Conservation (phyloP, 30 jellyfish, hydroid and myxozoan genomes). For the Clytia hemisphaerica region DNA sequence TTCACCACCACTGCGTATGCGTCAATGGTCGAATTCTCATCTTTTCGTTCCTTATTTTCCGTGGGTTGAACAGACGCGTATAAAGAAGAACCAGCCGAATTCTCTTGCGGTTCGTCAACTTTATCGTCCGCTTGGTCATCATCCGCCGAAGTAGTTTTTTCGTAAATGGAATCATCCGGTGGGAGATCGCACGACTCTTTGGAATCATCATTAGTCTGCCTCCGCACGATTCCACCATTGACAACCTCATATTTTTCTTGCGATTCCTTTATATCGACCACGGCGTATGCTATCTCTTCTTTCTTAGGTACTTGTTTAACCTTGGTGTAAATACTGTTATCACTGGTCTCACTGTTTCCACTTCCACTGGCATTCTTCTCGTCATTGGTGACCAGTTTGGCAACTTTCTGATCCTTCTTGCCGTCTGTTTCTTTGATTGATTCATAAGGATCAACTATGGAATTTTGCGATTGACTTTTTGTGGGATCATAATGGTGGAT, state of each 20-base stretch:
- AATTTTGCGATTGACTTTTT: too few species aligned
- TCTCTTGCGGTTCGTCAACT: conserved; percentile 8
- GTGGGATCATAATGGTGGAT: too few species aligned
- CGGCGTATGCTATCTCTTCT: conserved; percentile 26
- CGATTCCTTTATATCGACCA: conserved; percentile 8
- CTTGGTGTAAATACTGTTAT: conserved; percentile 8
- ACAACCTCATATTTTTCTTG: conserved; percentile 16
- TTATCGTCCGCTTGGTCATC: background rate
- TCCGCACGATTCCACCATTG: conserved; percentile 29
- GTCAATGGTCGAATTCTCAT: too few species aligned
- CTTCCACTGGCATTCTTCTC: too few species aligned
- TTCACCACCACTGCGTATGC: too few species aligned
- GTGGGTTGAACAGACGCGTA: conserved; percentile 28
- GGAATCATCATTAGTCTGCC: background rate
- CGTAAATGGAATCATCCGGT: background rate
- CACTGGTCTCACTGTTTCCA: conserved; percentile 22
- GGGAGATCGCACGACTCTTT: background rate
- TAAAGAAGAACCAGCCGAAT: background rate
- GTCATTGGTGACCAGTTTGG: too few species aligned
- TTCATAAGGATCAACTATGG: too few species aligned
- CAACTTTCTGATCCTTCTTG: too few species aligned
- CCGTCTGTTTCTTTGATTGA: too few species aligned
- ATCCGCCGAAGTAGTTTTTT: background rate
- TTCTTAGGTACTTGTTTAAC: conserved; percentile 27
- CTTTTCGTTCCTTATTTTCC: too few species aligned